Conservation (phyloP, 2,113 vertebrate genomes). For the Oreocharis arfaki region DNA sequence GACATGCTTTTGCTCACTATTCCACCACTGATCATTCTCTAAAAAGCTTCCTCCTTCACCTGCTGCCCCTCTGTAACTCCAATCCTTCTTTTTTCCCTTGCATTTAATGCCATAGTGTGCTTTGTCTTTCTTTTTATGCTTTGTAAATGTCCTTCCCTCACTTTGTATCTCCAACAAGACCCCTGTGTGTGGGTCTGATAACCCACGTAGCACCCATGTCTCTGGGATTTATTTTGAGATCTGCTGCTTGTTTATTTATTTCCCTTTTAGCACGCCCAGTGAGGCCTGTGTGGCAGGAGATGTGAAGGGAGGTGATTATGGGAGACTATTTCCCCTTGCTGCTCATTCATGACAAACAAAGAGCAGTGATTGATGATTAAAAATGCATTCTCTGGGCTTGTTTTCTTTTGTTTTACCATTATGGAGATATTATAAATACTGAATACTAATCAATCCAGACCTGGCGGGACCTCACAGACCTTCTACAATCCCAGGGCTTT, state of each 20-base stretch:
- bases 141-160: background rate
- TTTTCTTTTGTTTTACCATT: conserved; percentile 87
- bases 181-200: conserved; percentile 42
- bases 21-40: background rate
- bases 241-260: conserved; percentile 77
- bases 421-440: conserved; percentile 83
- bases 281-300: conserved; percentile 71
- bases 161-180: background rate
- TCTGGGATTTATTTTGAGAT: conserved; percentile 75
- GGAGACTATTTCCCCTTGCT: conserved; percentile 78
- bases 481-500: conserved; percentile 59
- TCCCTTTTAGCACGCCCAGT: conserved; percentile 71
- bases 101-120: background rate
- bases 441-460: conserved; percentile 85
- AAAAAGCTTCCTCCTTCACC: background rate
- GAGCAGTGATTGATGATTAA: conserved; percentile 87
- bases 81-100: background rate
- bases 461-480: conserved; percentile 73
- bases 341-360: conserved; percentile 86
- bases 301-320: conserved; percentile 80
- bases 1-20: background rate
- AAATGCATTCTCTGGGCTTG: conserved; percentile 83
- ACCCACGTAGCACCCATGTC: conserved; percentile 69
- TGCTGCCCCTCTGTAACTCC: background rate
- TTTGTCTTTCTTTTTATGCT: conserved; percentile 39